Evolutionary conservation across 2,797 vertebrate species (phyloP).

Genomic region (Coracias cyanogaster): DNA sequence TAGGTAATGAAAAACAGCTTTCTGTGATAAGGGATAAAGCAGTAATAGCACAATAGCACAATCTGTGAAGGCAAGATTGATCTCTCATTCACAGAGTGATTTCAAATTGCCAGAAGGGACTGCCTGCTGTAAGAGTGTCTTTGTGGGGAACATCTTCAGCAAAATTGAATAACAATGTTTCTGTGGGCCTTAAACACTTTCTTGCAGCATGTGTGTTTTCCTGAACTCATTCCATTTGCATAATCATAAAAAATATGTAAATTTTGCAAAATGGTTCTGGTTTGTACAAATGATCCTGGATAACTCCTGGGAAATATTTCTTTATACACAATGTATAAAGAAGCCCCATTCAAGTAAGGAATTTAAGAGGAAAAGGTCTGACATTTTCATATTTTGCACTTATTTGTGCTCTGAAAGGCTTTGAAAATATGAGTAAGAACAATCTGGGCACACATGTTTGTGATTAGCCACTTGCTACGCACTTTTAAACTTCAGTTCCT

Average conservation of each 20-base stretch:
- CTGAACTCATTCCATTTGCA: background rate
- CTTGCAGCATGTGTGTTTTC: background rate
- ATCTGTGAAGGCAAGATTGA: background rate
- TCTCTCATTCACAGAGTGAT: background rate
- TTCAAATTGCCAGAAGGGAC: background rate
- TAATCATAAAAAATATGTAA: background rate
- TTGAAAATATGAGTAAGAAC: background rate
- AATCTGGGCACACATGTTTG: background rate
- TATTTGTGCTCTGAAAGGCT: background rate
- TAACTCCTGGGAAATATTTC: background rate
- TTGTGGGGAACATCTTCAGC: background rate
- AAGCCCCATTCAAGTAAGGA: background rate
- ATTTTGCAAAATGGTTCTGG: background rate
- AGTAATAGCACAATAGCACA: background rate
- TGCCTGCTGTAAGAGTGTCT: background rate
- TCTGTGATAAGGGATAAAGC: background rate
- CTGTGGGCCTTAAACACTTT: background rate
- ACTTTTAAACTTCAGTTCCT: background rate
- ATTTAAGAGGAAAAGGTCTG: background rate
- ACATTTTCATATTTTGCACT: background rate
- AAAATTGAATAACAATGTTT: background rate
- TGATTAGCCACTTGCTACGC: background rate
- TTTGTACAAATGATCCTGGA: background rate
- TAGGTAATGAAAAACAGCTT: conserved; percentile 10
- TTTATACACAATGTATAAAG: background rate